Evolutionary conservation across 2,113 vertebrate species (phyloP), one percentile per base, ranked within the genome.

Genomic region (Globicephala melas): DNA sequence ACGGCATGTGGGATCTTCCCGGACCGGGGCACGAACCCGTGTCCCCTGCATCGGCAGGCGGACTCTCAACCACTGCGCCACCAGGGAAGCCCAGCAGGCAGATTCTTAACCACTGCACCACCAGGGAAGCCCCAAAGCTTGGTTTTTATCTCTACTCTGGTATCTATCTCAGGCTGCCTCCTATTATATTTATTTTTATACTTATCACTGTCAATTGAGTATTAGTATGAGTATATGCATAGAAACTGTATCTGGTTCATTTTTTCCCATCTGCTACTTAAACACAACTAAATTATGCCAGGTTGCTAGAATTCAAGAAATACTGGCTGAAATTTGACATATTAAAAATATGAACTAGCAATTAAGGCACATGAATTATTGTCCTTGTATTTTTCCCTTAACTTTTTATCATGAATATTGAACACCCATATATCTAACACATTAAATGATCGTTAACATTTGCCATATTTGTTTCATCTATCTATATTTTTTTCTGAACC

Each of bases 131-230:
- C 50, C 41, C 4, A 95, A 88, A n/a, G 12, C 33, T 73, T 71
- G 21, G 13, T 65, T 62, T 89, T 77, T 38, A 25, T 71, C 53
- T 63, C 36, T 67, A 31, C 2, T 81, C 18, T 31, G 23, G 18
- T 73, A 73, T 92, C 63, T 33, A 58, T 38, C 53, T 94, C 26
- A 60, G 70, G 38, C 36, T 65, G 33, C 25, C 26, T 87, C 33
- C 28, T 84, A 76, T 44, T 77, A n/a, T 53, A 62, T 93, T 76
- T 94, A 74, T 82, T 82, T 91, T 50, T 65, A 94, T 92, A 84
- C 67, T 89, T 84, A 67, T 33, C 58, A 92, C 63, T 25, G 14
- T 85, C 58, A 80, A 23, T 23, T 95, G 68, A 83, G 14, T 65
- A 65, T 87, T 33, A 92, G 25, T 67, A 63, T 91, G 65, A 91